These are phyloP conservation scores for Clarias fuscus DNA, from an alignment of 2,797 vertebrate species.

Conservation along the genomic window DNA sequence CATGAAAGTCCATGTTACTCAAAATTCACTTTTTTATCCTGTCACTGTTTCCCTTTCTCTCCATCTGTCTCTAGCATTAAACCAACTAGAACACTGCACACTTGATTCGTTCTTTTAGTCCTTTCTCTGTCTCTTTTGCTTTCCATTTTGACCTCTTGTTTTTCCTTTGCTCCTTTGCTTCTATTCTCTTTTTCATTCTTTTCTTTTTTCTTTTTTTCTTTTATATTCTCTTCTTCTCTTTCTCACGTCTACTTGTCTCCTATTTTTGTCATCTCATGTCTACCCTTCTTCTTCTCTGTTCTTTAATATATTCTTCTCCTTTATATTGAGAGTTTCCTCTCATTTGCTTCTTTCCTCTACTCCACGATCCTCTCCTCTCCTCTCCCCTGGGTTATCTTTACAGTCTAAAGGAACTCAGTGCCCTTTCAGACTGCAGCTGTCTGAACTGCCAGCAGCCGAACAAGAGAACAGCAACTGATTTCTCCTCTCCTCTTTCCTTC, in stretches of 20 bases:
- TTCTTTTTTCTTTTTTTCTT: neutral
- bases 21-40: neutral
- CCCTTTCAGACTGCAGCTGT: slow-evolving; percentile 71
- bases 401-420: slow-evolving; percentile 70
- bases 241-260: neutral
- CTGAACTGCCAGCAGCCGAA: slow-evolving; percentile 67
- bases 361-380: neutral
- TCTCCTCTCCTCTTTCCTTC: slow-evolving; percentile 4
- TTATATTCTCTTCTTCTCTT: no score
- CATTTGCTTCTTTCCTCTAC: neutral
- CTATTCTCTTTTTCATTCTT: neutral
- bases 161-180: neutral
- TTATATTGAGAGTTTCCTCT: no score
- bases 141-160: no score
- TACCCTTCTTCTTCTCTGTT: no score
- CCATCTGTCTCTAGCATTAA: no score
- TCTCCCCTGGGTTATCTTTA: slow-evolving; percentile 35
- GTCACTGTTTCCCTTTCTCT: neutral
- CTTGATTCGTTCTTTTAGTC: neutral
- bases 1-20: neutral
- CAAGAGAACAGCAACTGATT: slow-evolving; percentile 54
- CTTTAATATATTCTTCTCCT: no score
- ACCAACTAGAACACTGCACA: no score
- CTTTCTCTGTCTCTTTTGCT: neutral
- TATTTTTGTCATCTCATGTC: neutral